phyloP scores from a whole-genome alignment of 2,797 vertebrate genomes.

The Xiphorhynchus erythropygius region DNA sequence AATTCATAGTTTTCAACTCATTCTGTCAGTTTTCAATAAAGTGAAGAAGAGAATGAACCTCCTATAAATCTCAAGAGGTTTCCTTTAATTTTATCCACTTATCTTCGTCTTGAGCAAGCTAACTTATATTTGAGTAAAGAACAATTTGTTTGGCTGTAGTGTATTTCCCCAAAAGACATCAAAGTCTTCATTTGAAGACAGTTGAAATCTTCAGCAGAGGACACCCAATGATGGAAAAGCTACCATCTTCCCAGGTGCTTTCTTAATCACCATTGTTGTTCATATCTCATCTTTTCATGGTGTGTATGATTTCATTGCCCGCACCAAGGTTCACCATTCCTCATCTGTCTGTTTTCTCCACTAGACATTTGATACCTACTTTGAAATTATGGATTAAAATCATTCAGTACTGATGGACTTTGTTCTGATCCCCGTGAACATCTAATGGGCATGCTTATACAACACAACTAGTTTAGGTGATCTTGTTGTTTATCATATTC shows the following conservation, averaged over 20 bases:
- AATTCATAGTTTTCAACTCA: background rate
- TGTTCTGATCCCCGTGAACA: background rate
- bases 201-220: background rate
- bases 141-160: no score
- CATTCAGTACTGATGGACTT: background rate
- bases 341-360: background rate
- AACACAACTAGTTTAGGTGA: background rate
- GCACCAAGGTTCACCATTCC: background rate
- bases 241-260: background rate
- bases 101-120: background rate
- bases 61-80: background rate
- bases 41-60: background rate
- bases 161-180: no score
- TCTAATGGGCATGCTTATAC: background rate
- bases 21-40: background rate
- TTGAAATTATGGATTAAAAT: background rate
- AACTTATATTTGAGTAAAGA: background rate
- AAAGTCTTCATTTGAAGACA: background rate
- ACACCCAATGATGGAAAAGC: background rate
- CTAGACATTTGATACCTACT: background rate
- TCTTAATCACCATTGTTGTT: background rate
- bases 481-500: background rate
- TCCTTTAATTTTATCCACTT: background rate
- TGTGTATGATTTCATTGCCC: background rate
- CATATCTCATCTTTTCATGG: background rate